These are phyloP conservation scores for Triops cancriformis DNA, from an alignment of 1,140 invertebrate genomes.

Conservation along the genomic window DNA sequence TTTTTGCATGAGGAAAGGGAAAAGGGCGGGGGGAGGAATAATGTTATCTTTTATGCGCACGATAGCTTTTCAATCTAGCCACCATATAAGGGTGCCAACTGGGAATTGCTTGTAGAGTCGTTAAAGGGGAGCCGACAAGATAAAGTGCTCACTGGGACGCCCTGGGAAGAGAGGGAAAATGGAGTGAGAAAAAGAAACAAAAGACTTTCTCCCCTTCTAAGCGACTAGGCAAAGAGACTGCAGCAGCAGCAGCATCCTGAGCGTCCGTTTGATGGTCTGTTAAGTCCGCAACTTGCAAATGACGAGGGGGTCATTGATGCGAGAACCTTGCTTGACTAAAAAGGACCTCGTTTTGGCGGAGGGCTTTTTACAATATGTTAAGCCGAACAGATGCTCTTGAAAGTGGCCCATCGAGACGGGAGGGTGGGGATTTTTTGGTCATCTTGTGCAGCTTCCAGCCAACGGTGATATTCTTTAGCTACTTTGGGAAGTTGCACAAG, in stretches of 20 bases:
- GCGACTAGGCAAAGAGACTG: too few species aligned
- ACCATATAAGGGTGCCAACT: slow-evolving; percentile 9
- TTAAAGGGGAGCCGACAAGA: slow-evolving; percentile 3
- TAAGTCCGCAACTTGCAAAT: not conserved
- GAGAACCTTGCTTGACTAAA: not conserved
- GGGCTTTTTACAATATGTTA: not conserved
- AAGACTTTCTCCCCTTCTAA: not conserved
- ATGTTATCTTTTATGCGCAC: slow-evolving; percentile 10
- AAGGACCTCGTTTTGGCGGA: not conserved
- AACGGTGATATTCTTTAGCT: too few species aligned
- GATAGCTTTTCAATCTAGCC: slow-evolving; percentile 10
- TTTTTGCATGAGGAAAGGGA: not conserved
- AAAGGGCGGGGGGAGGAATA: not conserved
- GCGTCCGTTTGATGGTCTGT: slow-evolving; percentile 5
- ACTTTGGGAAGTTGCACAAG: too few species aligned
- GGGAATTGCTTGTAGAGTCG: not conserved
- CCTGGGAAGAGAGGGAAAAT: not conserved
- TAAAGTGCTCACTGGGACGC: not conserved
- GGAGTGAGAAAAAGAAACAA: not conserved
- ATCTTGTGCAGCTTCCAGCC: too few species aligned
- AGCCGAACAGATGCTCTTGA: not conserved
- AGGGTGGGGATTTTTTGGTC: too few species aligned
- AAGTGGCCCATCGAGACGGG: not conserved
- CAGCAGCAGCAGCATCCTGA: not conserved
- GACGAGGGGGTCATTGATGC: not conserved